phyloP scores from a whole-genome alignment of 2,113 vertebrate species.

The Phalacrocorax brasilianus region DNA sequence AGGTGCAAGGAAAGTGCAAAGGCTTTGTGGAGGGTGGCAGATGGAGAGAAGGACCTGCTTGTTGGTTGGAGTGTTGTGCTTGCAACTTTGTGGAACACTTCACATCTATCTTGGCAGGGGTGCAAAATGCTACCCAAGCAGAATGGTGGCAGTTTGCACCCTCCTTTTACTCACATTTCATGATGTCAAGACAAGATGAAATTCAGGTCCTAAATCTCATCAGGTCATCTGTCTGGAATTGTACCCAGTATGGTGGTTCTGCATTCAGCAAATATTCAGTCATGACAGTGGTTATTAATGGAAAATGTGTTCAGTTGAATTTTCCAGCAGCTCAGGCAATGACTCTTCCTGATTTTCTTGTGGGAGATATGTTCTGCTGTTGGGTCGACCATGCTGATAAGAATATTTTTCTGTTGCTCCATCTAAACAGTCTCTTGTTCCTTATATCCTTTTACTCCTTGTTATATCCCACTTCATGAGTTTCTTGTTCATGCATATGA shows the following conservation, averaged over 20 bases:
- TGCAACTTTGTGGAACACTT: background rate
- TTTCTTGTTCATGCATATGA: fast-evolving
- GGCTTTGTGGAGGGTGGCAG: background rate
- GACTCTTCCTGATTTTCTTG: background rate
- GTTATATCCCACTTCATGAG: background rate
- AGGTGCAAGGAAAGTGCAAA: background rate
- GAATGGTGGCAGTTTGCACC: background rate
- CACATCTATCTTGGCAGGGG: background rate
- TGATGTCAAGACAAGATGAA: background rate
- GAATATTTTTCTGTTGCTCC: background rate
- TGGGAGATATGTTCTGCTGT: background rate
- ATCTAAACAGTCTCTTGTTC: background rate
- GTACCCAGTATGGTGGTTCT: background rate
- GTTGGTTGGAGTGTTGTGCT: background rate
- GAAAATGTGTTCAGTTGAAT: background rate
- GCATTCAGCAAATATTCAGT: background rate
- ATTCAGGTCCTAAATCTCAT: background rate
- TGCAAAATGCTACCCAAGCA: background rate
- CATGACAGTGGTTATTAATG: background rate
- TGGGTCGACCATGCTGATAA: background rate
- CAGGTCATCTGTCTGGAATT: background rate
- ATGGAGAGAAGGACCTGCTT: background rate
- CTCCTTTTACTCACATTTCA: background rate
- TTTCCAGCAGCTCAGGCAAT: background rate
- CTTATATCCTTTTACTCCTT: background rate